Percentiles rank a stretch among this genome's conserved stretches.
phyloP scores from a whole-genome alignment of 2,888 invertebrate species.

The Chaetogeoica ovagalla region DNA sequence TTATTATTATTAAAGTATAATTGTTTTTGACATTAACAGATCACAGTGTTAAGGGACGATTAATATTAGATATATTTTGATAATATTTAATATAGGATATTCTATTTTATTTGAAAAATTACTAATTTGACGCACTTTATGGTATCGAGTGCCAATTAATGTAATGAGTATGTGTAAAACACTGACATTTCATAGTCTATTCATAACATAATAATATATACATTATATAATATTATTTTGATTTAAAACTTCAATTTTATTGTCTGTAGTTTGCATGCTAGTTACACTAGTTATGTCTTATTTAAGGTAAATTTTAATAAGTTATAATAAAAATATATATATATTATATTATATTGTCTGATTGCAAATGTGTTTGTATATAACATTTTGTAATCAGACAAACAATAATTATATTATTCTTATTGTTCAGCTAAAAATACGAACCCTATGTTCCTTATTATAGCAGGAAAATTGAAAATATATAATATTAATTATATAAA shows the following conservation, averaged over 20 bases:
- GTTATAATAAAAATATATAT: background rate
- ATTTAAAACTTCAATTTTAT: slow-evolving; percentile 12
- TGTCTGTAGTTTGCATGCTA: slow-evolving; percentile 1
- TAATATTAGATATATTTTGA: slow-evolving; percentile 19
- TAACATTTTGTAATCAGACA: slow-evolving; percentile 21
- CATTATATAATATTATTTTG: slow-evolving; percentile 9
- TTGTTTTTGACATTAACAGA: slow-evolving; percentile 20
- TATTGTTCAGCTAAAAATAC: slow-evolving; percentile 3
- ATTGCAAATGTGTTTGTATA: slow-evolving; percentile 12
- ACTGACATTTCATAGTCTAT: slow-evolving; percentile 7
- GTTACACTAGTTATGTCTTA: slow-evolving; percentile 28
- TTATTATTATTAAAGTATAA: slow-evolving; percentile 7
- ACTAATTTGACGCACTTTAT: slow-evolving; percentile 3
- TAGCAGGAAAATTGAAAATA: background rate
- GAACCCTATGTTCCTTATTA: slow-evolving; percentile 26
- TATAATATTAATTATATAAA: background rate
- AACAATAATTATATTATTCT: background rate
- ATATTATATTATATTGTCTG: slow-evolving; percentile 9
- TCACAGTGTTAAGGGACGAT: background rate
- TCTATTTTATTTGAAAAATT: slow-evolving; percentile 16
- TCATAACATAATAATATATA: slow-evolving; percentile 21
- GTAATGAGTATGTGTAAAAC: background rate
- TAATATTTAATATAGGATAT: slow-evolving; percentile 19
- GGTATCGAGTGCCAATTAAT: background rate
- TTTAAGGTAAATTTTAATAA: slow-evolving; percentile 2